Evolutionary conservation across 2,888 invertebrate species (phyloP).

Genomic region (Athetis lepigone): DNA sequence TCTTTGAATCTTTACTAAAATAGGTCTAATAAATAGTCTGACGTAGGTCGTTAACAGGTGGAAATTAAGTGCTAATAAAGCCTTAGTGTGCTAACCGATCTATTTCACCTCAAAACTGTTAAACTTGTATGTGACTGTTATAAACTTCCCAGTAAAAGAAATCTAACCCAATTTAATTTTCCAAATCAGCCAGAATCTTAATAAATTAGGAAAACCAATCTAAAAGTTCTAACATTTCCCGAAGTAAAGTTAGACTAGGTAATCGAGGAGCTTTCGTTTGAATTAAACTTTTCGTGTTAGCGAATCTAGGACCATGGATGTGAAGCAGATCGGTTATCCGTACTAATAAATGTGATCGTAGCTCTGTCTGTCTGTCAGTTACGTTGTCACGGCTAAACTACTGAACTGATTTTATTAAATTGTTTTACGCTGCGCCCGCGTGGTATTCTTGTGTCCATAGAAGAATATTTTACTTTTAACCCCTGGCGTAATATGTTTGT

Average conservation of each 20-base stretch:
- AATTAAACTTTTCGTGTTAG: not conserved
- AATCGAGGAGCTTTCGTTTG: not conserved
- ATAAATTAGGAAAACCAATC: not conserved
- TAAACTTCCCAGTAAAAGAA: not conserved
- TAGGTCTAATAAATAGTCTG: slow-evolving; percentile 57
- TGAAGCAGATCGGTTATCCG: too few species aligned
- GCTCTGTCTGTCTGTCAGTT: too few species aligned
- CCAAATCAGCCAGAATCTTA: not conserved
- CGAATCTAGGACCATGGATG: not conserved
- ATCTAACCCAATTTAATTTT: not conserved
- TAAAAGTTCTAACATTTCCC: not conserved
- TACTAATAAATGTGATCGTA: too few species aligned
- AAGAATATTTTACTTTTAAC: too few species aligned
- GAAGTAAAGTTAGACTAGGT: not conserved
- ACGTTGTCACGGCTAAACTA: too few species aligned
- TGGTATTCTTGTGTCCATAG: too few species aligned
- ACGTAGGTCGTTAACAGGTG: slow-evolving; percentile 27
- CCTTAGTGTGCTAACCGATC: slow-evolving; percentile 30
- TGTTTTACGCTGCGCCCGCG: too few species aligned
- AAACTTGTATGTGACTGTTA: not conserved
- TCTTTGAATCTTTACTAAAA: slow-evolving; percentile 60
- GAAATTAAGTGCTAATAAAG: slow-evolving; percentile 31
- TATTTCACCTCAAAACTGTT: slow-evolving; percentile 1
- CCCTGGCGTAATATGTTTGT: too few species aligned
- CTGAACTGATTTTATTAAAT: too few species aligned